Base-by-base conservation (phyloP, 2,113 vertebrate species). In the Poicephalus meyeri region DNA sequence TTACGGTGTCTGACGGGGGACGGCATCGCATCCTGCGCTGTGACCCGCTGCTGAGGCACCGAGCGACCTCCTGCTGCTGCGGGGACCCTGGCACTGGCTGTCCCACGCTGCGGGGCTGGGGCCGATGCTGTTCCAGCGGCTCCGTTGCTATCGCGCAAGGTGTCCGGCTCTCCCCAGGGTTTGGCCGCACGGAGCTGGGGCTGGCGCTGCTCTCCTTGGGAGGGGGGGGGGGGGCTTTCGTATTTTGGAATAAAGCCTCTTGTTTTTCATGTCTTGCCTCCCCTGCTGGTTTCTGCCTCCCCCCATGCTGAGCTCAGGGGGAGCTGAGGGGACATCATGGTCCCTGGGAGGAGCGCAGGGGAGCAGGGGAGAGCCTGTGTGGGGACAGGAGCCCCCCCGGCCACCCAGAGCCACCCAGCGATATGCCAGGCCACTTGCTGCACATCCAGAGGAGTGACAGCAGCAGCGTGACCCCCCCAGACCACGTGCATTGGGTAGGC, bases 271-370 rank as follows among this genome's bases (percentile, higher is more conserved):
- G 0, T 39, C 91, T 83, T 55, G 64, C 33, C 26, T 93, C 16
- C 21, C 15, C 9, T 65, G 14, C 56, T 77, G 35, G 12, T 87
- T 88, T 94, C 47, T 91, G 64, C 16, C 19, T 66, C 10, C 6
- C 12, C 1, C 6, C 1, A 2, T 0, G 0, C 35, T 64, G 55
- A 86, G 56, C 42, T 2, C 19, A n/a, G 2, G 0, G 0, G 35
- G 25, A 18, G 15, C 73, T 50, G 31, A 71, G 39, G 52, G 24
- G 42, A 8, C 1, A 0, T 61, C 9, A 3, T 2, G 0, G 23
- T 68, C 2, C 4, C 11, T 68, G 1, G 2, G n/a, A 50, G 46
- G 50, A 37, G 49, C 1, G 26, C 25, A 31, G 44, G 76, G 55
- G 42, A 56, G 58, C 7, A 5, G 74, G 9, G n/a, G 35, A 70